Base-by-base conservation (phyloP, 2,113 vertebrate species). In the Caloenas nicobarica region DNA sequence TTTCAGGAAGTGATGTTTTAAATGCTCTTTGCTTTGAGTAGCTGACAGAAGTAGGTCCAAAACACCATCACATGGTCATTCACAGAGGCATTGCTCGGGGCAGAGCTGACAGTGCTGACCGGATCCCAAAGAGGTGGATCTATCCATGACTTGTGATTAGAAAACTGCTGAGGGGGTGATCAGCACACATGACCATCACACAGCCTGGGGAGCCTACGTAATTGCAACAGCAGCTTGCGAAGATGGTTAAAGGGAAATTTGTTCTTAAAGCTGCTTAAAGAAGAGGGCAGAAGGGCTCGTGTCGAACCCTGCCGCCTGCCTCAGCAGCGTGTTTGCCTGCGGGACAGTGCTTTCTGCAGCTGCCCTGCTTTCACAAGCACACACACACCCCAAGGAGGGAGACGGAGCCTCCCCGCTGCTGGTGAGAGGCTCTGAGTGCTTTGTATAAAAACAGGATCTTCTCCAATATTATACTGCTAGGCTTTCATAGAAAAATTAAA, bases 71-170 rank as follows among this genome's bases (percentile, higher is more conserved):
- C 34, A 40, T 36, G 84, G 73, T 16, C 34, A 54, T 53, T 54
- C 7, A 7, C 3, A 10, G 10, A 42, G 46, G 9, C 25, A 1
- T 38, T 56, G 71, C 90, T 80, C 0, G 0, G 48, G 92, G 78
- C 68, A 84, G 84, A 77, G 57, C 53, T 4, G 1, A 29, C 38
- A 48, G 51, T 0, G 0, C 40, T 0, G 0, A 28, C 28, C 31
- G 68, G 61, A 57, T 62, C 74, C 68, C 11, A 0, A 28, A 53
- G 72, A 64, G 34, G 54, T 60, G 46, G 29, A 91, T 78, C 58
- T 26, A 56, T 81, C 66, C 22, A 46, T 54, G 22, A 7, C 36
- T 93, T 93, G 74, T 50, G 78, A 87, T 54, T 33, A 65, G 61
- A 21, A 69, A 91, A 93, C 64, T 33, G 13, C 64, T 0, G 0